Evolutionary conservation across 2,888 invertebrate species (phyloP).

Genomic region (Leptopterna dolabrata): DNA sequence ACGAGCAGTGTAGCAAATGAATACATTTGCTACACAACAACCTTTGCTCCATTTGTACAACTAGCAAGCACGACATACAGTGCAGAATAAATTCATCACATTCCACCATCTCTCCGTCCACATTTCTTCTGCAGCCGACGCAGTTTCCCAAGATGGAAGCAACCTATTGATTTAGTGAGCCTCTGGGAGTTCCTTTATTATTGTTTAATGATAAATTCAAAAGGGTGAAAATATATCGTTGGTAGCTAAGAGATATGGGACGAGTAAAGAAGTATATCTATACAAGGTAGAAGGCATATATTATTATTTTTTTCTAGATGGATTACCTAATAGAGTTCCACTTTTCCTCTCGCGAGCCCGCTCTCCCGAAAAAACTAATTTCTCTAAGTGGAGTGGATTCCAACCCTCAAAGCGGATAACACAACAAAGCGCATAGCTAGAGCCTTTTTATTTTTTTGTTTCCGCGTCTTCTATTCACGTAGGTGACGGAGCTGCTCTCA

Average conservation of each 20-base stretch:
- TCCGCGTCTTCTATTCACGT: conserved; percentile 47
- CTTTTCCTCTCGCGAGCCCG: conserved; percentile 31
- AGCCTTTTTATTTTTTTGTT: conserved; percentile 30
- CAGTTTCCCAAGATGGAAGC: not conserved
- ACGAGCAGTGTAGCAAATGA: too few species aligned
- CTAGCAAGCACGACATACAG: not conserved
- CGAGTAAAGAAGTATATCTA: conserved; percentile 46
- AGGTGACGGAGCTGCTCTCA: conserved; percentile 17
- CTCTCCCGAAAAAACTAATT: conserved; percentile 40
- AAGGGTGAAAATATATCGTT: conserved; percentile 45
- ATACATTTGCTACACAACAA: not conserved
- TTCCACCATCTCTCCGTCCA: not conserved
- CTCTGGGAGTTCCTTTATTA: conserved; percentile 18
- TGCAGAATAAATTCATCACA: not conserved
- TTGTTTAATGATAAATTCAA: conserved; percentile 49
- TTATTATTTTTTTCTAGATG: conserved; percentile 44
- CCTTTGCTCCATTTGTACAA: not conserved
- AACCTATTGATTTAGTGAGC: conserved; percentile 17
- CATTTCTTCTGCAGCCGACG: not conserved
- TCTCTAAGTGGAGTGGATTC: conserved; percentile 45
- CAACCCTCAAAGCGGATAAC: conserved; percentile 34
- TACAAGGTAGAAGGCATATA: conserved; percentile 44
- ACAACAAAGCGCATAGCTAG: conserved; percentile 33
- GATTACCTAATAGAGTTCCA: conserved; percentile 51
- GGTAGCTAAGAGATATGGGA: conserved; percentile 43